Conservation (phyloP, 2,888 invertebrate genomes). For the Caenorhabditis becei region DNA sequence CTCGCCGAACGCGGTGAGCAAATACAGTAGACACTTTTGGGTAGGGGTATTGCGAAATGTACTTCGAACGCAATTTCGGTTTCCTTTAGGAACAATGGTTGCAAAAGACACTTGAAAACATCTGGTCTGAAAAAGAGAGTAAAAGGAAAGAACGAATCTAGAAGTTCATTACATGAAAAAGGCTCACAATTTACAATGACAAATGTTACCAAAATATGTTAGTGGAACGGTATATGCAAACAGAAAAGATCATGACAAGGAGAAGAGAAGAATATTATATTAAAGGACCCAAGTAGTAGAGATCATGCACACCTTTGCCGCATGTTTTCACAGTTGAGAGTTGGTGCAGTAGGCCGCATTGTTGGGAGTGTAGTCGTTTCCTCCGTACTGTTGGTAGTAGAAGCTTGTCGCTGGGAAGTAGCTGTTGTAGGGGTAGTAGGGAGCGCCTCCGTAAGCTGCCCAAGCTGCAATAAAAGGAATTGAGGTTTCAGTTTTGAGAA, state of each 20-base stretch:
- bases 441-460: constrained; percentile 25
- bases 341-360: constrained; percentile 53
- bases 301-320: constrained; percentile 2
- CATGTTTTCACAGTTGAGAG: neutral
- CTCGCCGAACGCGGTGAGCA: constrained; percentile 45
- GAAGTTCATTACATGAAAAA: neutral
- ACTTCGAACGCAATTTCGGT: constrained; percentile 15
- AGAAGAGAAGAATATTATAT: neutral
- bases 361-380: constrained; percentile 64
- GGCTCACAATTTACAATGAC: too few species aligned
- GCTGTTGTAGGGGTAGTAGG: constrained; percentile 43
- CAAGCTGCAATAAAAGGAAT: constrained; percentile 39
- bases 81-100: neutral
- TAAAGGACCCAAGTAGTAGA: constrained; percentile 1
- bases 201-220: neutral
- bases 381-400: constrained; percentile 50
- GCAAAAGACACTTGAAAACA: neutral
- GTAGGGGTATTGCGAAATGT: constrained; percentile 10
- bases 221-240: neutral
- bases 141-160: too few species aligned
- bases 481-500: neutral
- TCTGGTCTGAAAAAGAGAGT: neutral
- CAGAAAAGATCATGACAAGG: neutral
- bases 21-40: constrained; percentile 33
- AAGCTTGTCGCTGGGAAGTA: constrained; percentile 51